These are phyloP conservation scores for Thunnus thynnus DNA, from an alignment of 2,113 vertebrate species.

Conservation along the genomic window DNA sequence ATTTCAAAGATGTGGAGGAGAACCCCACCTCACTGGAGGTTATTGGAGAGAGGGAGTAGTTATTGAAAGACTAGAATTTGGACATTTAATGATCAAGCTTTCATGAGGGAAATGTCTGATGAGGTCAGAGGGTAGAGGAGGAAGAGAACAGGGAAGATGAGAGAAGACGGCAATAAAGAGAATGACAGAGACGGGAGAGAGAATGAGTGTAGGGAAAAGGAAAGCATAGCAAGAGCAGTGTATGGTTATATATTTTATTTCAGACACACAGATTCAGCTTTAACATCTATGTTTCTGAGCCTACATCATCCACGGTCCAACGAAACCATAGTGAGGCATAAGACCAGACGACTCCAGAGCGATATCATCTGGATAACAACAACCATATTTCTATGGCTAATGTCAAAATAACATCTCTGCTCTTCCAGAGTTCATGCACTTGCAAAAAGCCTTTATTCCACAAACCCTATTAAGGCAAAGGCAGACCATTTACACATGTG, in stretches of 20 bases:
- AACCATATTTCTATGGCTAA: conserved; percentile 45
- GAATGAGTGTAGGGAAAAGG: background rate
- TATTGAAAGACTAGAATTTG: background rate
- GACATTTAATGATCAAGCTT: background rate
- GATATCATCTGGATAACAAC: conserved; percentile 40
- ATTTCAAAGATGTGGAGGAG: conserved; percentile 18
- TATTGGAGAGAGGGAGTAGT: background rate
- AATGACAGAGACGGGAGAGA: conserved; percentile 4
- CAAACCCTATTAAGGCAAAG: conserved; percentile 36
- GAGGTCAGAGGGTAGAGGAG: background rate
- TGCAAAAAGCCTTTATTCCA: conserved; percentile 38
- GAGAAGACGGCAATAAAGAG: background rate
- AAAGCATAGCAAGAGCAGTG: background rate
- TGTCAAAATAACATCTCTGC: conserved; percentile 37
- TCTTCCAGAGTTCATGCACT: conserved; percentile 47
- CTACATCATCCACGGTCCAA: conserved; percentile 18
- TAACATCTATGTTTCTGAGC: conserved; percentile 9
- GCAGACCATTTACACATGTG: conserved; percentile 40
- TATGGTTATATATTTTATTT: conserved; percentile 1
- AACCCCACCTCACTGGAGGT: too few relatives aligned
- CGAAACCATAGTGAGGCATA: conserved; percentile 27
- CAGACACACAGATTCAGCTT: conserved; percentile 5
- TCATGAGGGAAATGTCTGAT: background rate
- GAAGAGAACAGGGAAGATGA: background rate
- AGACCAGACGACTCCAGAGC: conserved; percentile 26